Evolutionary conservation across 2,888 invertebrate species (phyloP), one percentile per base, ranked within the genome.

Genomic region (Papilio protenor): DNA sequence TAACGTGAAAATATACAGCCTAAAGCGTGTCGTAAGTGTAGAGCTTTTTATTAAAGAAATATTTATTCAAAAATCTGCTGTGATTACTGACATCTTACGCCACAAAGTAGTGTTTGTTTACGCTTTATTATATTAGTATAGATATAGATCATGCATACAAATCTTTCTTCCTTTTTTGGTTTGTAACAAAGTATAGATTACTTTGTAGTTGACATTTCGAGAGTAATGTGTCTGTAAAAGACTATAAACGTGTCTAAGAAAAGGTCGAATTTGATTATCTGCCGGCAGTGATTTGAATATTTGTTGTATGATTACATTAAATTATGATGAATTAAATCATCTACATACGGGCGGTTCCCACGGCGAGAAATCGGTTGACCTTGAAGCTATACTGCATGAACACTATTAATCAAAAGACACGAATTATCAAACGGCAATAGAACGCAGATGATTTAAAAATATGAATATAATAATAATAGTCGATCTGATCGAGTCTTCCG

Each of bases 211-310:
- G 92, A 93, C 93, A 94, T 94, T 94, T 93, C 89, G 92, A 91
- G 92, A 94, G 92, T 91, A 92, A 90, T 87, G 90, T 83, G 91
- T 90, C 91, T 90, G 92, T 90, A 92, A 92, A 93, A 90, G 92
- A 93, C 93, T 93, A 93, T 27, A 27, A 93, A 93, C 93, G 93
- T 94, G 93, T 93, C 91, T 93, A 86, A 89, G 91, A 90, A 94
- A 94, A 94, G 94, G 94, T 94, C 93, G 93, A 86, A 93, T 94
- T 92, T 94, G 94, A 94, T 94, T 94, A 92, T 93, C 88, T 93
- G 93, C 92, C 87, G 91, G 88, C 90, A 92, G 92, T 92, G 91
- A 93, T 94, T 94, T 94, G 91, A 93, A 94, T 94, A 93, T 92
- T 87, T 90, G 89, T 90, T 85, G 89, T 91, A 92, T 92, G 92